phyloP scores from a whole-genome alignment of 2,797 vertebrate genomes.

The Ambastaia sidthimunki region DNA sequence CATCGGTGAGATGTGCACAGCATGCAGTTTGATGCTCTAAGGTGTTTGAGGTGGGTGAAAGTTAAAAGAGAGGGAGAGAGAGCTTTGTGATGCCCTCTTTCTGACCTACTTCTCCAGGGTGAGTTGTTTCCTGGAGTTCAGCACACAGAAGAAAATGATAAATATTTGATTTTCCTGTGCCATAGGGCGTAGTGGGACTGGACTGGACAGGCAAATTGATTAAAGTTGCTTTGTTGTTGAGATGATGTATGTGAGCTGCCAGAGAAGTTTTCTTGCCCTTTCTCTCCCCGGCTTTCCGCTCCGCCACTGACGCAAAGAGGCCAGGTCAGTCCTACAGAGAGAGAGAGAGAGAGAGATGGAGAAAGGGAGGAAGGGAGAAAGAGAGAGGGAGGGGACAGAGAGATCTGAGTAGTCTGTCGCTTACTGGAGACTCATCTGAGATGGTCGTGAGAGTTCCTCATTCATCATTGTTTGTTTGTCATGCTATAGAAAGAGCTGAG shows the following conservation, averaged over 20 bases:
- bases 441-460: slow-evolving; percentile 13
- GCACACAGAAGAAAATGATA: slow-evolving; percentile 51
- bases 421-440: background rate
- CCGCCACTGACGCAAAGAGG: slow-evolving; percentile 59
- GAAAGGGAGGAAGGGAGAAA: slow-evolving; percentile 51
- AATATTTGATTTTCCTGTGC: slow-evolving; percentile 58
- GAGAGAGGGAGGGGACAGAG: slow-evolving; percentile 23
- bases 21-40: slow-evolving; percentile 22
- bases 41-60: slow-evolving; percentile 32
- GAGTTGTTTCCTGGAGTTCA: slow-evolving; percentile 57
- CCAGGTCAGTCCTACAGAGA: slow-evolving; percentile 57
- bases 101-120: slow-evolving; percentile 56
- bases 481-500: background rate
- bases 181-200: slow-evolving; percentile 58
- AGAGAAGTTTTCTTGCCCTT: slow-evolving; percentile 61
- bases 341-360: slow-evolving; percentile 53
- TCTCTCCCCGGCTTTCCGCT: slow-evolving; percentile 45
- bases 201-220: slow-evolving; percentile 64
- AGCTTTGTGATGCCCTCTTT: slow-evolving; percentile 45
- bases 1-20: slow-evolving; percentile 20
- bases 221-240: slow-evolving; percentile 63
- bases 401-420: background rate
- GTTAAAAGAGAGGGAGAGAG: slow-evolving; percentile 32
- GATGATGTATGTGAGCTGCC: slow-evolving; percentile 70
- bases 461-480: slow-evolving; percentile 10